Conservation (phyloP, 2,113 vertebrate species). For the Bagarius yarrelli region DNA sequence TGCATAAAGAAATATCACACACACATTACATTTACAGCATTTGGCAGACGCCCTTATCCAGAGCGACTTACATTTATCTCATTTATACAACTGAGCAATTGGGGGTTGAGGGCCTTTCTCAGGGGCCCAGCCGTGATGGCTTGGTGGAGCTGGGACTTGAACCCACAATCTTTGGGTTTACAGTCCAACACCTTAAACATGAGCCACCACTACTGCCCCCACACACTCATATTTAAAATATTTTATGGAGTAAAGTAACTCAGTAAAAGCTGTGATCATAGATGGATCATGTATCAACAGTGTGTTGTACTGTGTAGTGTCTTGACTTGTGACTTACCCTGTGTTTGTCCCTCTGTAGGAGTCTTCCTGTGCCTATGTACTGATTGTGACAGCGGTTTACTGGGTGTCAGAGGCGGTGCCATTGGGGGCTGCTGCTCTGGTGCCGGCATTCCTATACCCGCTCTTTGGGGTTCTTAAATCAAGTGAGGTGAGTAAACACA, state of each 20-base stretch:
- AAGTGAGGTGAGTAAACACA: constrained; percentile 82
- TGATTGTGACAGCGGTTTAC: constrained; percentile 89
- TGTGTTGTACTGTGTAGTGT: neutral
- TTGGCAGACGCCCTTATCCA: too few species aligned
- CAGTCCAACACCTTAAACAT: too few species aligned
- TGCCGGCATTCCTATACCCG: constrained; percentile 94
- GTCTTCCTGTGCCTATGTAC: constrained; percentile 90
- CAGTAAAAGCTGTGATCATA: neutral
- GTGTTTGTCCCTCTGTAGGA: constrained; percentile 71
- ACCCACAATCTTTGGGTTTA: too few species aligned
- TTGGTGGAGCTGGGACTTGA: too few species aligned
- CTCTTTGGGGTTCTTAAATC: constrained; percentile 96
- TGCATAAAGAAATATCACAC: too few species aligned
- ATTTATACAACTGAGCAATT: too few species aligned
- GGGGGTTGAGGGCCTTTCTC: too few species aligned
- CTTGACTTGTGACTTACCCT: neutral
- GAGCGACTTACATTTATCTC: too few species aligned
- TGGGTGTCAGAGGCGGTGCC: constrained; percentile 97
- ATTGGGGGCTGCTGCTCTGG: constrained; percentile 90
- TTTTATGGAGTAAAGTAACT: neutral
- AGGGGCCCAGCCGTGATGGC: too few species aligned
- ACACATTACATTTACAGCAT: too few species aligned
- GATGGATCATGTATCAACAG: neutral
- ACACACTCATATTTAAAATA: neutral
- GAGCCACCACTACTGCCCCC: too few species aligned